Conservation (phyloP, 2,888 invertebrate species). For the Torymus tubicola region DNA sequence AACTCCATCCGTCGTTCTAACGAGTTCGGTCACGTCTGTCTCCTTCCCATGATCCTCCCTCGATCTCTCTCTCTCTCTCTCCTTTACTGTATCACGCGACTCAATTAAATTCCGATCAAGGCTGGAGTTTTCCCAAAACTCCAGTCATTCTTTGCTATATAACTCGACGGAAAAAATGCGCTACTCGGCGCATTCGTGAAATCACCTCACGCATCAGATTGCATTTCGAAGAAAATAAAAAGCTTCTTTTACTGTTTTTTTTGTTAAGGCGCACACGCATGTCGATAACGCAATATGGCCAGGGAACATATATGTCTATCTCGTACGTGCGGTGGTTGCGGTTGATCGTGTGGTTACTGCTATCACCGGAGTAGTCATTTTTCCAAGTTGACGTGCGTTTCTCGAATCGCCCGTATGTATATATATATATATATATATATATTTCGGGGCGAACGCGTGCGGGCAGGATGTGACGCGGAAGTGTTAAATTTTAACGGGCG, state of each 20-base stretch:
- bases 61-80: neutral
- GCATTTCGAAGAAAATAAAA: too few relatives aligned
- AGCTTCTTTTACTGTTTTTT: too few relatives aligned
- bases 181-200: constrained; percentile 9
- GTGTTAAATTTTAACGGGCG: too few relatives aligned
- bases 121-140: constrained; percentile 10
- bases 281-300: neutral
- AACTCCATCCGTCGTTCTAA: neutral
- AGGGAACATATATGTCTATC: too few relatives aligned
- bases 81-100: constrained; percentile 5
- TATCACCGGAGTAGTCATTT: too few relatives aligned
- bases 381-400: neutral
- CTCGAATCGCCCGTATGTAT: neutral
- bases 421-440: too few relatives aligned
- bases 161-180: constrained; percentile 9
- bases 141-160: constrained; percentile 24
- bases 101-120: constrained; percentile 47
- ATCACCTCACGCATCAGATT: neutral
- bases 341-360: too few relatives aligned
- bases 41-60: neutral
- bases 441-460: too few relatives aligned
- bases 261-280: neutral
- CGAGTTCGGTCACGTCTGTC: constrained; percentile 27
- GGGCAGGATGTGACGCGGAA: too few relatives aligned
- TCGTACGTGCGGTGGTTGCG: too few relatives aligned